These are phyloP conservation scores for Philopotamus ludificatus DNA, from an alignment of 1,140 invertebrate genomes.

Conservation along the genomic window DNA sequence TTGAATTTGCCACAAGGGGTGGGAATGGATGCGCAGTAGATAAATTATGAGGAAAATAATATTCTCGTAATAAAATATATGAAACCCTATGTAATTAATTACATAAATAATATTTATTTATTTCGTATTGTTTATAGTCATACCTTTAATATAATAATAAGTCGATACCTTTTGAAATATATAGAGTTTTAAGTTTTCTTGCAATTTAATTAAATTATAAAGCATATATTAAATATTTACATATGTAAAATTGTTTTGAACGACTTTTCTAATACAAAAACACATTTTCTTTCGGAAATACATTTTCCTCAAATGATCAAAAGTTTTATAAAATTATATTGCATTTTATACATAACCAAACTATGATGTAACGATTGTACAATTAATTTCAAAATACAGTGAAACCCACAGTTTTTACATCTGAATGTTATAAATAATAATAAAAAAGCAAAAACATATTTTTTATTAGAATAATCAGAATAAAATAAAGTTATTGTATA, in stretches of 20 bases:
- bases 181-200: background rate
- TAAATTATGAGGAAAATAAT: background rate
- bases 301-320: background rate
- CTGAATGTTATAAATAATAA: too few relatives aligned
- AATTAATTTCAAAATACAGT: background rate
- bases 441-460: too few relatives aligned
- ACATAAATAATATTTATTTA: background rate
- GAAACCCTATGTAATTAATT: background rate
- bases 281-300: background rate
- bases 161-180: background rate
- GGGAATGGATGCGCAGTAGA: background rate
- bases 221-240: background rate
- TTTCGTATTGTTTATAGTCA: too few relatives aligned
- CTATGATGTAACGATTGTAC: background rate
- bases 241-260: too few relatives aligned
- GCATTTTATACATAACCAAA: too few relatives aligned
- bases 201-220: background rate
- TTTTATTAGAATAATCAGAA: too few relatives aligned
- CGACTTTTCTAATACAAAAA: too few relatives aligned
- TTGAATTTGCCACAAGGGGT: background rate
- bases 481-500: too few relatives aligned
- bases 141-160: too few relatives aligned
- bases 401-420: background rate
- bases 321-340: background rate
- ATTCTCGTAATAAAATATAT: background rate